Evolutionary conservation across 23 tunicate genomes (phyloP).

Genomic region (Phallusia fumigata): DNA sequence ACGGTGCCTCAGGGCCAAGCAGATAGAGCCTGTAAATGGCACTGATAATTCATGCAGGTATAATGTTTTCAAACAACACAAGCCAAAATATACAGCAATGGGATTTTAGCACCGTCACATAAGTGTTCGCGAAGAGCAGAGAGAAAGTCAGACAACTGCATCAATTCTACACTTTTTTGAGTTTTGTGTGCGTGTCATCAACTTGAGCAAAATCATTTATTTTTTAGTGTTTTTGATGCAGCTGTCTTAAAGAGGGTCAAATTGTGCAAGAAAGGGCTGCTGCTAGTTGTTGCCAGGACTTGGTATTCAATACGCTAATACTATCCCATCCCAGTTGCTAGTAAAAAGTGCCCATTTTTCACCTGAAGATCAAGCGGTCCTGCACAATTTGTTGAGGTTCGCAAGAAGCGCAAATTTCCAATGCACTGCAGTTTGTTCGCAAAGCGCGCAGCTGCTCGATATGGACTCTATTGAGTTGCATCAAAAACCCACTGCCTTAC

Average conservation of each 20-base stretch:
- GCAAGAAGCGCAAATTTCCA: not conserved
- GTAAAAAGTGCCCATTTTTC: no score
- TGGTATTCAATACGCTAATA: not conserved
- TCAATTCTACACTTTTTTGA: not conserved
- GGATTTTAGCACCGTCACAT: not conserved
- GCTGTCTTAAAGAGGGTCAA: not conserved
- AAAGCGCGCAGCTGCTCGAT: slow-evolving; percentile 6
- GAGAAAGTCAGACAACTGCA: not conserved
- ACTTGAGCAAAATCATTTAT: not conserved
- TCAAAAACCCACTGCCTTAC: not conserved
- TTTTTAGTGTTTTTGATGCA: not conserved
- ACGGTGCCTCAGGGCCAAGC: not conserved
- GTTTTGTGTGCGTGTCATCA: no score
- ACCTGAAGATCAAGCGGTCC: not conserved
- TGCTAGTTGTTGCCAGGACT: not conserved
- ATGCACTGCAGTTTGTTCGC: not conserved
- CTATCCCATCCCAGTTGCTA: no score
- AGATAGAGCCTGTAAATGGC: not conserved
- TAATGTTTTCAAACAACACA: no score
- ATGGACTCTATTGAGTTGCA: not conserved
- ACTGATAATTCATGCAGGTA: not conserved
- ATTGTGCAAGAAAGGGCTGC: not conserved
- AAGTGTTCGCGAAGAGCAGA: slow-evolving; percentile 4
- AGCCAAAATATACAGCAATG: not conserved
- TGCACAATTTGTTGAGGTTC: slow-evolving; percentile 7